A percentile compares a stretch with the other conserved stretches of the same genome.
Evolutionary conservation across 2,797 vertebrate genomes (phyloP).

Genomic region (Muscicapa comitata): DNA sequence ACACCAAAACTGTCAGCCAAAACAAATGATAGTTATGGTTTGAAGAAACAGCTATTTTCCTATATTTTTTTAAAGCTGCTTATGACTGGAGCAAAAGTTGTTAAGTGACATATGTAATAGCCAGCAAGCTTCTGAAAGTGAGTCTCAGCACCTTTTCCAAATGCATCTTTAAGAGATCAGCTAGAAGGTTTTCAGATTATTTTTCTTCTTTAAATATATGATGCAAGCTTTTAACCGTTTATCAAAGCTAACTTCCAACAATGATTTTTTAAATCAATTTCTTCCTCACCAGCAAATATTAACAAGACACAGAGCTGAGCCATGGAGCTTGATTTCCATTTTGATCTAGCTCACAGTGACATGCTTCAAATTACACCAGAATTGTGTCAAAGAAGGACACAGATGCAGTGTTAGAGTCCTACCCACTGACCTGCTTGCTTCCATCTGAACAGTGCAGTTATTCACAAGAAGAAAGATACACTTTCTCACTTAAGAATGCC

Average conservation of each 20-base stretch:
- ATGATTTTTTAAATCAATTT: neutral
- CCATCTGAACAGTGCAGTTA: constrained; percentile 24
- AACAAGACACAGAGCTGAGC: neutral
- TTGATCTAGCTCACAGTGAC: neutral
- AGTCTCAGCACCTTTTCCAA: neutral
- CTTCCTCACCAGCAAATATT: neutral
- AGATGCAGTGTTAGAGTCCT: neutral
- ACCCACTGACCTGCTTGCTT: constrained; percentile 7
- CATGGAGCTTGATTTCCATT: neutral
- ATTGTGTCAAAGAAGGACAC: constrained; percentile 7
- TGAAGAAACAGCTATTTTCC: neutral
- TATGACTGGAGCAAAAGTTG: neutral
- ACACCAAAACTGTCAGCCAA: neutral
- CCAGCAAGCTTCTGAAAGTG: neutral
- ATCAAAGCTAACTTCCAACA: neutral
- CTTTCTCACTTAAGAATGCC: constrained; percentile 34
- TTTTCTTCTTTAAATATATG: neutral
- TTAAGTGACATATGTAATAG: neutral
- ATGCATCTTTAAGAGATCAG: neutral
- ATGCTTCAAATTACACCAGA: neutral
- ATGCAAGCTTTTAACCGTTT: neutral
- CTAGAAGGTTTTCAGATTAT: neutral
- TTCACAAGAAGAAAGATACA: constrained; percentile 37
- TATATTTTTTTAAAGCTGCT: neutral
- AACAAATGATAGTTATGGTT: neutral